Percentiles rank a stretch among this genome's conserved stretches.
These are phyloP conservation scores for Tupaia tana DNA, from an alignment of 2,113 vertebrate species.

Conservation along the genomic window DNA sequence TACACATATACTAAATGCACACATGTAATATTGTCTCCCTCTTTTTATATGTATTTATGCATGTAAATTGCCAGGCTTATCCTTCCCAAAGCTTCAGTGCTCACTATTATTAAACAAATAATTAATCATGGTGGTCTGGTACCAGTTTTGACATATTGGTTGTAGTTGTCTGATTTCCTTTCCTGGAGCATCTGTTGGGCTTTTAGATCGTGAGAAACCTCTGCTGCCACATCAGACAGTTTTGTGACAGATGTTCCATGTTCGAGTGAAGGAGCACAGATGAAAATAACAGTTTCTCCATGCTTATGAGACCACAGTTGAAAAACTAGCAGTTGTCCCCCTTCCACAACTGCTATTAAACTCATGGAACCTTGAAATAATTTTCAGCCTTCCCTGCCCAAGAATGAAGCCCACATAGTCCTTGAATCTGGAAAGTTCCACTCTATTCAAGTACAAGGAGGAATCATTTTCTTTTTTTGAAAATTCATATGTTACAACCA, in stretches of 20 bases:
- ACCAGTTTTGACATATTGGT: not conserved
- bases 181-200: not conserved
- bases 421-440: not conserved
- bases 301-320: conserved; percentile 60
- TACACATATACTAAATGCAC: not conserved
- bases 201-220: not conserved
- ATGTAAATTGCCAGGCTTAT: not conserved
- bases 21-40: not conserved
- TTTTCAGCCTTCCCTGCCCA: not conserved
- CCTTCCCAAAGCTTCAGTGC: not conserved
- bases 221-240: conserved; percentile 41
- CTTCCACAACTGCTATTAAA: conserved; percentile 58
- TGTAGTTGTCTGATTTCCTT: not conserved
- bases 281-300: conserved; percentile 64
- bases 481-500: not conserved
- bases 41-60: not conserved
- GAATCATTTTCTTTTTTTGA: not conserved
- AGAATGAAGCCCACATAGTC: not conserved
- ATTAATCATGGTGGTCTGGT: not conserved
- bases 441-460: not conserved
- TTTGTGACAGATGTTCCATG: conserved; percentile 64
- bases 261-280: conserved; percentile 65
- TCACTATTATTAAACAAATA: not conserved
- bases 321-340: conserved; percentile 64
- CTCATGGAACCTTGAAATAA: conserved; percentile 54